Conservation (phyloP, 1,140 invertebrate genomes). For the Hypsibius dujardini region DNA sequence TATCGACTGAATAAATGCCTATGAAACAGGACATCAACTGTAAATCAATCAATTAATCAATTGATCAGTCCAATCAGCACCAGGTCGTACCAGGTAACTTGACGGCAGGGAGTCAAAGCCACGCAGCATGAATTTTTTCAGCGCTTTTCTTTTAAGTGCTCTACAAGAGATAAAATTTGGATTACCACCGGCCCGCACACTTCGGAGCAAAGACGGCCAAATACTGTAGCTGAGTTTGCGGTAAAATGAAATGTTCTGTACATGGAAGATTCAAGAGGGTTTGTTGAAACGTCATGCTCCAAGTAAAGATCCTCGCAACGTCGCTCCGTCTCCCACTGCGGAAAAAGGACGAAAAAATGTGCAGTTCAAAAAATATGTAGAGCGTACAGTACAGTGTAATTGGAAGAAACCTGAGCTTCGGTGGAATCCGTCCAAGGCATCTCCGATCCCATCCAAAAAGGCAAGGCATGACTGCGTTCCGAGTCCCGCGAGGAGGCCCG, state of each 20-base stretch:
- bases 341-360: too few relatives aligned
- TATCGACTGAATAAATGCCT: neutral
- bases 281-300: too few relatives aligned
- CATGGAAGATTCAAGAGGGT: neutral
- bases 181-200: neutral
- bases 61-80: too few relatives aligned
- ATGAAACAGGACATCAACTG: too few relatives aligned
- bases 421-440: conserved; percentile 3
- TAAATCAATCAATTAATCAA: too few relatives aligned
- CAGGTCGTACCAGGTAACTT: neutral
- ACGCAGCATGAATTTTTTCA: neutral
- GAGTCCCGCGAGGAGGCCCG: too few relatives aligned
- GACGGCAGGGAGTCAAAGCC: neutral
- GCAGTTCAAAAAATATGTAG: too few relatives aligned
- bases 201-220: too few relatives aligned
- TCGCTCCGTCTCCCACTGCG: conserved; percentile 3
- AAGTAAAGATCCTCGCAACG: neutral
- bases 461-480: neutral
- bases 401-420: neutral
- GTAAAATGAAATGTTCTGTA: too few relatives aligned
- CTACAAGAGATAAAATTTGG: neutral
- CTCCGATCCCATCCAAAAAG: neutral
- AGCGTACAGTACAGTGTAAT: too few relatives aligned
- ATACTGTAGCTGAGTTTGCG: too few relatives aligned
- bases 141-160: neutral